phyloP scores from a whole-genome alignment of 2,797 vertebrate species.

The Paguma larvata region DNA sequence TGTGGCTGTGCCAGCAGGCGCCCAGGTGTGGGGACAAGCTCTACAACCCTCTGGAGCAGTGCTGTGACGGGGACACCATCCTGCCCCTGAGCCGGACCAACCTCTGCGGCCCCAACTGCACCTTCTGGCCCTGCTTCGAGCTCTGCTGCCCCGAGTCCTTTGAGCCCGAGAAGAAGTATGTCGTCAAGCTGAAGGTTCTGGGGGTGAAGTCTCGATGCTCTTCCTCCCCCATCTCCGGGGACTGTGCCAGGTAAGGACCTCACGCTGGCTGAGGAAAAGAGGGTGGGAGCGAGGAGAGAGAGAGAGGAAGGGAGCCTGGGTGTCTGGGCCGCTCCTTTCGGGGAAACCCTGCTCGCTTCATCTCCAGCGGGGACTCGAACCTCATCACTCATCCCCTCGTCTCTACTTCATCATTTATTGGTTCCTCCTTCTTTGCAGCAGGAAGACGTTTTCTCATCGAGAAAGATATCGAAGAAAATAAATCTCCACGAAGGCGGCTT shows the following conservation, averaged over 20 bases:
- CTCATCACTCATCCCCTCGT: background rate
- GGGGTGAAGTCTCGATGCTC: background rate
- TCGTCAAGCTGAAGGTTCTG: background rate
- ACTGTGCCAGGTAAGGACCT: background rate
- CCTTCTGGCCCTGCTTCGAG: background rate
- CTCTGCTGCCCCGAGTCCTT: background rate
- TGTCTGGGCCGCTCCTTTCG: background rate
- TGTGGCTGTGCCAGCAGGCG: background rate
- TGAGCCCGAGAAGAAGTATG: background rate
- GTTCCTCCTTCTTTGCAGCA: background rate
- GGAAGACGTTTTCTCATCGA: background rate
- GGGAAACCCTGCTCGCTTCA: background rate
- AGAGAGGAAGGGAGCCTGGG: background rate
- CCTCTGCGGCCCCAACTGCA: background rate
- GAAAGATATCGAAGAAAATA: background rate
- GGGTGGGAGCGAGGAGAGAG: no score
- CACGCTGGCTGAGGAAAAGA: background rate
- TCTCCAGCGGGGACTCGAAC: background rate
- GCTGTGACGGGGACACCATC: background rate
- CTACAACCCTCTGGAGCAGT: background rate
- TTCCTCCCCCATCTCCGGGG: background rate
- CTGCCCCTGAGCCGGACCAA: background rate
- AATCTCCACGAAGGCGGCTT: background rate
- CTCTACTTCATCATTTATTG: background rate
- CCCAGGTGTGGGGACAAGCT: background rate